Base-by-base conservation (phyloP, 2,113 vertebrate species). In the Grantiella picta region DNA sequence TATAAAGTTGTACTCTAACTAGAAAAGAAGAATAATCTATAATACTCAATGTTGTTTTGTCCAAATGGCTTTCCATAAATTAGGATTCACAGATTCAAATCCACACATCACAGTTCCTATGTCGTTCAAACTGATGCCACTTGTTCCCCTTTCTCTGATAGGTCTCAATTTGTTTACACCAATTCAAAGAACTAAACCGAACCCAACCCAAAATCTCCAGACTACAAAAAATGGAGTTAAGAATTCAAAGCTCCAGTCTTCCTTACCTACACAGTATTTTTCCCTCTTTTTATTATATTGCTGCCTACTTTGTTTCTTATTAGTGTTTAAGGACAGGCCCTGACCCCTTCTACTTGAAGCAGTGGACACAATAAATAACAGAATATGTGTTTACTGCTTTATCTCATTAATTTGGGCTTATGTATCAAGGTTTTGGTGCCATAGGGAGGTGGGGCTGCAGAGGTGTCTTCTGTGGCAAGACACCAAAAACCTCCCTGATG, bases 401-500 rank as follows among this genome's bases (percentile, higher is more conserved):
- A 8, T 65, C 33, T 47, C 25, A 19, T n/a, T 64, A 3, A 33
- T 16, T 78, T 56, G 5, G 29, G 24, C 11, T 49, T 68, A 33
- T 1, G 0, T 15, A 33, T 3, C 8, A 78, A 69, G 11, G 19
- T 35, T 78, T 78, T 78, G 19, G 25, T 14, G 56, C 28, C 14
- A 52, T 19, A 25, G 10, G 15, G 38, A 40, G 16, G 10, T 1
- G 2, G 4, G 6, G 5, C 7, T 47, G 29, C 36, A 33, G 9
- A 52, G 1, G 0, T 25, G 1, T 3, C n/a, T 36, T 52, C 20
- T 25, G 3, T 49, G n/a, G 12, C 4, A 76, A 29, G n/a, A 11
- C 17, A 21, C 7, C 12, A 66, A 22, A 63, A 68, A 0, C 23
- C 33, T 75, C 7, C 4, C 5, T 29, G 1, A 5, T 12, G 9